phyloP scores from a whole-genome alignment of 2,888 invertebrate species.

The Sinopyrophorus schimmeli region DNA sequence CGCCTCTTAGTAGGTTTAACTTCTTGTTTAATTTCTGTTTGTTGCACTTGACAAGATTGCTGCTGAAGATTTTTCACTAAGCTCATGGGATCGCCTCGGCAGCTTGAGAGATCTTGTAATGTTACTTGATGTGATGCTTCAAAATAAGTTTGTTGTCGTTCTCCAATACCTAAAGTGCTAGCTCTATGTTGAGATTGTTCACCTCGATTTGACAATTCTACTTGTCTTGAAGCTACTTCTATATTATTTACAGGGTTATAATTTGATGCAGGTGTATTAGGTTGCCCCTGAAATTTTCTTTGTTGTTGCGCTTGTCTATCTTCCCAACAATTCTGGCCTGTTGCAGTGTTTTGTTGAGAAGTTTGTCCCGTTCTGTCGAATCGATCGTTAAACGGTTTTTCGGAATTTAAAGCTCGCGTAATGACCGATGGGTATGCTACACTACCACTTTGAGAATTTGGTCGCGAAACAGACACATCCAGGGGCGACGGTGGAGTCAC shows the following conservation, averaged over 20 bases:
- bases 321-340: slow-evolving; percentile 62
- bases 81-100: slow-evolving; percentile 75
- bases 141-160: slow-evolving; percentile 68
- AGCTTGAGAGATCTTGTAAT: slow-evolving; percentile 72
- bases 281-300: slow-evolving; percentile 58
- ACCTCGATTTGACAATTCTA: slow-evolving; percentile 36
- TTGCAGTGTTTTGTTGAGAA: slow-evolving; percentile 32
- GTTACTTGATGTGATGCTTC: slow-evolving; percentile 65
- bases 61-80: slow-evolving; percentile 69
- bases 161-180: slow-evolving; percentile 56
- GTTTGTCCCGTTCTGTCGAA: slow-evolving; percentile 55
- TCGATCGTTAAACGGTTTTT: slow-evolving; percentile 61
- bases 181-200: slow-evolving; percentile 52
- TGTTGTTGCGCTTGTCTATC: slow-evolving; percentile 56
- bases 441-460: slow-evolving; percentile 60
- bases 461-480: slow-evolving; percentile 69
- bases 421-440: slow-evolving; percentile 85
- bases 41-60: slow-evolving; percentile 41
- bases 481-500: slow-evolving; percentile 70
- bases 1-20: slow-evolving; percentile 54
- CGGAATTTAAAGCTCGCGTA: slow-evolving; percentile 69
- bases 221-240: slow-evolving; percentile 45
- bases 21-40: slow-evolving; percentile 52
- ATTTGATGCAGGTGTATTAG: slow-evolving; percentile 54
- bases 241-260: slow-evolving; percentile 54